phyloP scores from a whole-genome alignment of 53 echinoderm and acorn worm genomes.

The Holothuria leucospilota region DNA sequence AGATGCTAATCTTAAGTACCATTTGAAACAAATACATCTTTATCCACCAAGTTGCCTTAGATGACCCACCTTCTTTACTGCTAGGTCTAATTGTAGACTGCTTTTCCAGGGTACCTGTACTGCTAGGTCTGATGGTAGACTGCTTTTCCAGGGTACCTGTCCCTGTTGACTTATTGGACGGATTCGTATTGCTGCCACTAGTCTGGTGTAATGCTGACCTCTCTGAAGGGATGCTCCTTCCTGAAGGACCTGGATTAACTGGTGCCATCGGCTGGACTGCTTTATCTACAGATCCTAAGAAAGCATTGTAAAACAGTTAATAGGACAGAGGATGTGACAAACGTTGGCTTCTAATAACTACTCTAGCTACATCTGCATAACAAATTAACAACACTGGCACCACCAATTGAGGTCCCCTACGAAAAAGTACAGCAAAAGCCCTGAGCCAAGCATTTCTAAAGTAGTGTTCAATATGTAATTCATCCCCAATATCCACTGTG shows the following conservation, averaged over 20 bases:
- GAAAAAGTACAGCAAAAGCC: too few relatives aligned
- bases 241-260: not conserved
- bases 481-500: too few relatives aligned
- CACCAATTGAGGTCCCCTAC: too few relatives aligned
- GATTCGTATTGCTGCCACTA: conserved; percentile 8
- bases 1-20: too few relatives aligned
- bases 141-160: conserved; percentile 27
- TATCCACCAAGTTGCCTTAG: not conserved
- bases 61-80: conserved; percentile 10
- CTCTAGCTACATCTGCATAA: too few relatives aligned
- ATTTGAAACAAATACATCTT: not conserved
- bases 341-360: too few relatives aligned
- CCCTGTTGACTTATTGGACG: conserved; percentile 33
- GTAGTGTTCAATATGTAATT: too few relatives aligned
- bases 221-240: not conserved
- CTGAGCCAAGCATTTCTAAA: too few relatives aligned
- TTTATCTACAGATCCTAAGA: conserved; percentile 8
- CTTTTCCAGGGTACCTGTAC: conserved; percentile 6
- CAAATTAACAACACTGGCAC: too few relatives aligned
- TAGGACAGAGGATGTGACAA: too few relatives aligned
- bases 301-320: too few relatives aligned
- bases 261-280: conserved; percentile 37
- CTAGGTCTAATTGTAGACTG: conserved; percentile 6
- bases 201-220: not conserved
- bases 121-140: not conserved